Evolutionary conservation across 2,888 invertebrate species (phyloP), one percentile per base, ranked within the genome.

Genomic region (Orthosia incerta): DNA sequence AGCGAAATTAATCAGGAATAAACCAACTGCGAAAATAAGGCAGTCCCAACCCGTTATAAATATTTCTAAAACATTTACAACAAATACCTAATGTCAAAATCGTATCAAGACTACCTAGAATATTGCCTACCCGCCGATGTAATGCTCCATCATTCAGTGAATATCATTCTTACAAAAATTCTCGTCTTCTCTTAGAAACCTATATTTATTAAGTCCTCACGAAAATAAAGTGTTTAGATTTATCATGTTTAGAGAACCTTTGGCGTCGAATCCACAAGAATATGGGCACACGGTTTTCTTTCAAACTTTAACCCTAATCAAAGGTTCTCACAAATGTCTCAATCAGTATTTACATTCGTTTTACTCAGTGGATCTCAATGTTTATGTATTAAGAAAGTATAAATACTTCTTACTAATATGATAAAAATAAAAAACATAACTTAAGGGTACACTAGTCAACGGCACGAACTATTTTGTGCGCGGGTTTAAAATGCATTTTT

Each of bases 291-390:
- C 51, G 63, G 76, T 81, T 80, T 73, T 76, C 62, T 51, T 65
- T 45, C 23, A 45, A 82, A 65, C 56, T 55, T 20, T 59, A 64
- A 59, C 63, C 56, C 62, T 70, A 71, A 62, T 69, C 69, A 64
- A 74, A 71, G 46, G 39, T 65, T 65, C 39, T 59, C 56, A n/a
- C 65, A 78, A 82, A 82, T 70, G 69, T 69, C 66, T 72, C 71
- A 74, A 71, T 67, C 69, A 64, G 45, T 18, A 56, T 57, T 69
- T 71, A 55, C 50, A 68, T 76, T 71, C 16, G 18, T 70, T 71
- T 53, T 2, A n/a, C 20, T 51, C 71, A 59, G 63, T 57, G 81
- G 23, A 26, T 78, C 57, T 78, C 81, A 81, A 81, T 11, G 15
- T 78, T 68, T 48, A 13, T 31, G 12, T 48, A 53, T 12, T 4